Evolutionary conservation across 92 coral and sea anemone species (phyloP).

Genomic region (Virgularia gustaviana): DNA sequence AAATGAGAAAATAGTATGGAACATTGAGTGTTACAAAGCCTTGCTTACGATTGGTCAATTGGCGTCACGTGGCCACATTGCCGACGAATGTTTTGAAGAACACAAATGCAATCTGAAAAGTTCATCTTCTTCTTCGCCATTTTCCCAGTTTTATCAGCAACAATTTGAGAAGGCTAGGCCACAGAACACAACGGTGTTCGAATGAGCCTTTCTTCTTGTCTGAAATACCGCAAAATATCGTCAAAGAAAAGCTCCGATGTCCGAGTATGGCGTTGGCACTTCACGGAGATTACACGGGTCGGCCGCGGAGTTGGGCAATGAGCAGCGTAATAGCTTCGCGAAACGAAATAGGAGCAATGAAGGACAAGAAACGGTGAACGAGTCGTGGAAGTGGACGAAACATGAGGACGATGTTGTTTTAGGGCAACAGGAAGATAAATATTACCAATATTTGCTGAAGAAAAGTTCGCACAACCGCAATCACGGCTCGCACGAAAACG

Average conservation of each 20-base stretch:
- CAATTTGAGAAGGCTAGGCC: no score
- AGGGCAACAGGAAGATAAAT: slow-evolving; percentile 20
- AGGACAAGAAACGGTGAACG: background rate
- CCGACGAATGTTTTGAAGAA: slow-evolving; percentile 21
- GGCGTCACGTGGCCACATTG: slow-evolving; percentile 26
- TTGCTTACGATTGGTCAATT: slow-evolving; percentile 10
- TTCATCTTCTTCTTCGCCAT: no score
- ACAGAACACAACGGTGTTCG: background rate
- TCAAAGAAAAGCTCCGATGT: slow-evolving; percentile 28
- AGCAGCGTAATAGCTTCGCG: background rate
- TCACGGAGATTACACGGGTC: background rate
- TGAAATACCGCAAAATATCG: background rate
- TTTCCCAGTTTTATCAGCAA: no score
- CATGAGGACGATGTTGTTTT: background rate
- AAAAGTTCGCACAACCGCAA: slow-evolving; percentile 24
- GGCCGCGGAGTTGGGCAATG: slow-evolving; percentile 8
- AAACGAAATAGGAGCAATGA: slow-evolving; percentile 18
- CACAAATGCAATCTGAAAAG: background rate
- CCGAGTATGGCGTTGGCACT: slow-evolving; percentile 29
- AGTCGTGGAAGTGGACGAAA: slow-evolving; percentile 10
- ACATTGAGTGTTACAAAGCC: background rate
- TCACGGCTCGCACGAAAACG: background rate
- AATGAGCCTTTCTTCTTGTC: background rate
- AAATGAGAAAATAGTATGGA: slow-evolving; percentile 14
- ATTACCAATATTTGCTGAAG: slow-evolving; percentile 26